A percentile compares a stretch with the other conserved stretches of the same genome.
Evolutionary conservation across 2,797 vertebrate genomes (phyloP).

Genomic region (Neosilurus mollespiculum): DNA sequence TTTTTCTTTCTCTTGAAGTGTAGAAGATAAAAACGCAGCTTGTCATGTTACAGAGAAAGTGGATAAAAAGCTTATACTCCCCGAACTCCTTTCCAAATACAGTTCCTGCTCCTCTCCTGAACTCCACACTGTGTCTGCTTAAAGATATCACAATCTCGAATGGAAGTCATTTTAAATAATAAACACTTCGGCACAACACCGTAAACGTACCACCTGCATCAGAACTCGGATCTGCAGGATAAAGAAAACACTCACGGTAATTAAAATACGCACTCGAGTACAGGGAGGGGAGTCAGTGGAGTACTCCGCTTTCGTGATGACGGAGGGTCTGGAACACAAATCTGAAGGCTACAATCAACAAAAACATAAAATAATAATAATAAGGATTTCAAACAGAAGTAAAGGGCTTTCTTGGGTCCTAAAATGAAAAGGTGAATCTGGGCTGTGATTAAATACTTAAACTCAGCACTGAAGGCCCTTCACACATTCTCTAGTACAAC

Average conservation of each 20-base stretch:
- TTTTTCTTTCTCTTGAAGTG: background rate
- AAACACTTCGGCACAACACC: background rate
- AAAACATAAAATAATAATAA: too few species aligned
- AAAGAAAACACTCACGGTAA: conserved; percentile 2
- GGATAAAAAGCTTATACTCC: background rate
- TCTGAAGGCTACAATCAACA: background rate
- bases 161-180: background rate
- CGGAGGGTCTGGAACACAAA: background rate
- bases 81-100: too few species aligned
- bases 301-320: background rate
- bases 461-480: background rate
- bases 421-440: background rate
- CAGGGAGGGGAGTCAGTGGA: background rate
- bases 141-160: background rate
- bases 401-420: background rate
- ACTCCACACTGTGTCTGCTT: background rate
- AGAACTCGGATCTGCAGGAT: background rate
- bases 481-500: too few species aligned
- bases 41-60: background rate
- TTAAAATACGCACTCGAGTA: background rate
- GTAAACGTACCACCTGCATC: background rate
- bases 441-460: background rate
- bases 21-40: background rate
- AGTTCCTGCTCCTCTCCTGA: background rate
- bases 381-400: too few species aligned